phyloP scores from a whole-genome alignment of 2,888 invertebrate genomes.

The Eutolmus rufibarbis region DNA sequence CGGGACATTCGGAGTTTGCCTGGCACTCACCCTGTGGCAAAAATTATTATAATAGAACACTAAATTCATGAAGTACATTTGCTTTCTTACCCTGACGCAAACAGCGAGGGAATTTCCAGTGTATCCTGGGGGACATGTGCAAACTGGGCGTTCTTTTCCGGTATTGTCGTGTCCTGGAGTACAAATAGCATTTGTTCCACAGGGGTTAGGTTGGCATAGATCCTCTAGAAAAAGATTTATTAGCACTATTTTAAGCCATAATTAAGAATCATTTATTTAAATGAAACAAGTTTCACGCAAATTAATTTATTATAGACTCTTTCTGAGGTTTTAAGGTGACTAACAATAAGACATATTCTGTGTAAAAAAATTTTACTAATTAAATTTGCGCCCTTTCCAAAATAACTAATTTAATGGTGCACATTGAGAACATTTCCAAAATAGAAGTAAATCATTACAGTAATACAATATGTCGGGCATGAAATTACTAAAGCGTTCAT shows the following conservation, averaged over 20 bases:
- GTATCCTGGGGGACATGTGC: constrained; percentile 81
- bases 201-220: constrained; percentile 87
- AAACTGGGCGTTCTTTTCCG: constrained; percentile 83
- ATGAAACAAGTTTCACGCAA: too few relatives aligned
- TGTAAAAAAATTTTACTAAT: too few relatives aligned
- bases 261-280: too few relatives aligned
- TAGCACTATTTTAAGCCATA: background rate
- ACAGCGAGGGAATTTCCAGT: constrained; percentile 77
- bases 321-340: too few relatives aligned
- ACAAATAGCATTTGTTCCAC: constrained; percentile 72
- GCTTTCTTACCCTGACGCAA: constrained; percentile 68
- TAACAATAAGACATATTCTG: too few relatives aligned
- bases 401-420: too few relatives aligned
- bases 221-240: constrained; percentile 67
- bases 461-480: too few relatives aligned
- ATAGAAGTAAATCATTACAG: too few relatives aligned
- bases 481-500: too few relatives aligned
- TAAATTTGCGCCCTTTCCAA: too few relatives aligned
- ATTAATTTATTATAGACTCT: too few relatives aligned
- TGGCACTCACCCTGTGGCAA: constrained; percentile 76
- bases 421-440: too few relatives aligned
- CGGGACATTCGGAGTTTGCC: constrained; percentile 77
- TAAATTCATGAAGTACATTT: background rate
- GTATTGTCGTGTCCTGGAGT: constrained; percentile 84
- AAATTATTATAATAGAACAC: constrained; percentile 46